phyloP scores from a whole-genome alignment of 2,113 vertebrate genomes.

The Pipra filicauda region DNA sequence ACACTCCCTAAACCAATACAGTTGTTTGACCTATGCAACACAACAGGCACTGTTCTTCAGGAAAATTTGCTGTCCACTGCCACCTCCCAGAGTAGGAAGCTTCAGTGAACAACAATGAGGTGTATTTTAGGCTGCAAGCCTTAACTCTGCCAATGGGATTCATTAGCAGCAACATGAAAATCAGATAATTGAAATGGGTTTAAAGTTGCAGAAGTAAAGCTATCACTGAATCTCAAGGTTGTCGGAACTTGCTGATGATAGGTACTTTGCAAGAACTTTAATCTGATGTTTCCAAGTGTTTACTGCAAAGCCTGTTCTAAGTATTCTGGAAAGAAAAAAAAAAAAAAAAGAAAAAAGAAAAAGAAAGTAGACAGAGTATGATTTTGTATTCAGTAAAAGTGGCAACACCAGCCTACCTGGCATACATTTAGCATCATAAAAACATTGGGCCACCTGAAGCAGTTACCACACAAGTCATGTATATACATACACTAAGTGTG shows the following conservation, averaged over 20 bases:
- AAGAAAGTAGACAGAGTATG: background rate
- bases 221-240: background rate
- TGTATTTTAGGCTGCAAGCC: background rate
- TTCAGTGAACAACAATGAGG: background rate
- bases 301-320: background rate
- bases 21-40: background rate
- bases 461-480: background rate
- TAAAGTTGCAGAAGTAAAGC: background rate
- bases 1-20: background rate
- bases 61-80: background rate
- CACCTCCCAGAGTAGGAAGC: background rate
- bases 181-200: background rate
- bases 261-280: background rate
- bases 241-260: background rate
- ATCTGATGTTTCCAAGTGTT: background rate
- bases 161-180: background rate
- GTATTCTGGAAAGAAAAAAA: background rate
- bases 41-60: background rate
- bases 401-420: background rate
- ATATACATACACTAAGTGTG: rapidly evolving
- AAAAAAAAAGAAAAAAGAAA: background rate
- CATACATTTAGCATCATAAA: background rate
- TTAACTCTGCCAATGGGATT: background rate
- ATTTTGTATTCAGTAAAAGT: background rate
- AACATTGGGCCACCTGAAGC: background rate